Conservation (phyloP, 2,888 invertebrate species). For the Ommatoiulus sabulosus region DNA sequence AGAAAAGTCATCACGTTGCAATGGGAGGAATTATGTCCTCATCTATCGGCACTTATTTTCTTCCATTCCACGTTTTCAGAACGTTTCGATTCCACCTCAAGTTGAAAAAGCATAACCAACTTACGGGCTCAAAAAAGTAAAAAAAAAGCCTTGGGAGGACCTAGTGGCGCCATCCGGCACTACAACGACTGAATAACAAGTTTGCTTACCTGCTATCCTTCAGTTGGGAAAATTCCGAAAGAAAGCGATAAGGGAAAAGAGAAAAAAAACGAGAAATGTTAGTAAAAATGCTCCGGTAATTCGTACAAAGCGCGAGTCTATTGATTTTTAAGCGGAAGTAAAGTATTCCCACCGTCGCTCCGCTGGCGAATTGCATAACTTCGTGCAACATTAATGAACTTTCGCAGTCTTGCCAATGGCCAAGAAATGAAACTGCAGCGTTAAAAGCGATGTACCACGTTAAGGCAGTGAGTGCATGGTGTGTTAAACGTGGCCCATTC, state of each 20-base stretch:
- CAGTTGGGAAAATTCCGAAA: background rate
- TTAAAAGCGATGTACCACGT: no score
- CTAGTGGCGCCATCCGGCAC: background rate
- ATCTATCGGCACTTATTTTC: background rate
- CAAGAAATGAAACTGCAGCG: background rate
- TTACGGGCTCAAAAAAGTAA: background rate
- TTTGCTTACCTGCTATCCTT: slow-evolving; percentile 1
- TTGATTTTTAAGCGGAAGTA: background rate
- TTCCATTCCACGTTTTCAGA: background rate
- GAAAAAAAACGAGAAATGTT: background rate
- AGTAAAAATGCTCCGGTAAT: background rate
- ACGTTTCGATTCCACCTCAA: background rate
- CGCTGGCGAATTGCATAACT: background rate
- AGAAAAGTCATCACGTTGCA: background rate
- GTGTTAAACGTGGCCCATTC: background rate
- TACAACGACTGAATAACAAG: background rate
- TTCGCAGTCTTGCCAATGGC: background rate
- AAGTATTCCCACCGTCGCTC: background rate
- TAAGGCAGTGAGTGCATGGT: background rate
- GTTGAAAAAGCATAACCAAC: background rate
- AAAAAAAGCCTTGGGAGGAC: background rate
- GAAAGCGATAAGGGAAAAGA: background rate
- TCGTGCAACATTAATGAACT: background rate
- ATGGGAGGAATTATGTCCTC: slow-evolving; percentile 1
- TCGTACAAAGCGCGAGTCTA: background rate